phyloP scores from a whole-genome alignment of 2,888 invertebrate genomes.

The Brachyptera putata region DNA sequence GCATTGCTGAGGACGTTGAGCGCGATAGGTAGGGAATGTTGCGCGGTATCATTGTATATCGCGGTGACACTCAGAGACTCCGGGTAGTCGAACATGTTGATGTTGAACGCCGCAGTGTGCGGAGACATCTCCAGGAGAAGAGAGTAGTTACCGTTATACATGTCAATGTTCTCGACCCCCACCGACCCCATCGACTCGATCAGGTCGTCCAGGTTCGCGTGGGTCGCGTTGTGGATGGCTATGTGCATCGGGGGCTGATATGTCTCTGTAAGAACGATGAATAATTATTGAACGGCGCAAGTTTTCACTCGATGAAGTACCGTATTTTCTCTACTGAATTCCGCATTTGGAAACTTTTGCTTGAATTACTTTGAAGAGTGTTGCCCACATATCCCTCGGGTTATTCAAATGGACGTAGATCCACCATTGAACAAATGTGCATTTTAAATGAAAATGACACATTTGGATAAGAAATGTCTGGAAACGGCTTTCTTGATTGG shows the following conservation, averaged over 20 bases:
- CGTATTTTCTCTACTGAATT: too few relatives aligned
- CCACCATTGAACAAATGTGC: too few relatives aligned
- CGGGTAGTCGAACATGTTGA: slow-evolving; percentile 51
- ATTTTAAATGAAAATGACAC: too few relatives aligned
- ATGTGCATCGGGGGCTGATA: slow-evolving; percentile 57
- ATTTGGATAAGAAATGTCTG: too few relatives aligned
- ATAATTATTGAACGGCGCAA: too few relatives aligned
- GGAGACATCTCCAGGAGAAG: slow-evolving; percentile 58
- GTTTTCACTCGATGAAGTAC: too few relatives aligned
- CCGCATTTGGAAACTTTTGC: too few relatives aligned
- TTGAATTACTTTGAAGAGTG: too few relatives aligned
- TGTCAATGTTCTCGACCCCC: slow-evolving; percentile 44
- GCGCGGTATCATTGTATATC: slow-evolving; percentile 73
- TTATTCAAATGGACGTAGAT: too few relatives aligned
- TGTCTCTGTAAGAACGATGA: slow-evolving; percentile 44
- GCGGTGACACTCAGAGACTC: slow-evolving; percentile 55
- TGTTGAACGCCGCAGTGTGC: slow-evolving; percentile 63
- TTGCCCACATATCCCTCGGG: too few relatives aligned
- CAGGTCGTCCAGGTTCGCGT: slow-evolving; percentile 41
- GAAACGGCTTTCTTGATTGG: too few relatives aligned
- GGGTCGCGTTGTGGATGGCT: slow-evolving; percentile 57
- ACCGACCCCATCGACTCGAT: slow-evolving; percentile 40
- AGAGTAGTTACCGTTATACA: slow-evolving; percentile 64
- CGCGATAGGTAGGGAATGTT: slow-evolving; percentile 73
- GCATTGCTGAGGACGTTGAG: slow-evolving; percentile 68